Evolutionary conservation across 2,888 invertebrate species (phyloP), one percentile per base, ranked within the genome.

Genomic region (Eilema depressum): DNA sequence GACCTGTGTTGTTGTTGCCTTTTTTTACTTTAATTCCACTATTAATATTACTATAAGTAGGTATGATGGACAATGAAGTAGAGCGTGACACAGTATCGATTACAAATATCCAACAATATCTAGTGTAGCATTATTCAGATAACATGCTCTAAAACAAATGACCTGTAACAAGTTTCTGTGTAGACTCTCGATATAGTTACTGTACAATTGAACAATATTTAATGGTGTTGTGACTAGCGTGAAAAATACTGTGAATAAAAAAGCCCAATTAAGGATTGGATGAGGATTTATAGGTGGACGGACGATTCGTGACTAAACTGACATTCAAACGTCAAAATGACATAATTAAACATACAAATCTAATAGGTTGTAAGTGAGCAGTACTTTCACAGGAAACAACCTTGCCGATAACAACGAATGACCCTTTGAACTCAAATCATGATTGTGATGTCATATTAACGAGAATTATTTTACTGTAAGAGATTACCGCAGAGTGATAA

Each of bases 311-410:
- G 47, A 63, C 63, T 47, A n/a, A 20, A 47, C 63, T 28, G 26
- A 26, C 47, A 63, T 47, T 63, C 20, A 47, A 37, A 63, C 5
- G 28, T 47, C 37, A 47, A 28, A 63, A 63, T 28, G 63, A 41
- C 37, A 47, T 23, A 37, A 10, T 4, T 7, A 25, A 17, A 41
- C 25, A 3, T 26, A 23, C 7, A 63, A 7, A 63, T 62, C 41
- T 25, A 25, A 26, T 41, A 20, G 26, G 25, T 23, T 47, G 25
- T 20, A 23, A 17, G 30, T 14, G 5, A n/a, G n/a, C 3, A 47
- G 20, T 63, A 63, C 63, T 47, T 47, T 63, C 37, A 28, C 47
- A 47, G 47, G 47, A 47, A 62, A 28, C 11, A 63, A 47, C 28
- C 63, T 63, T 47, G 63, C 20, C 47, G 26, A 26, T 47, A 63